Conservation (phyloP, 1,140 invertebrate genomes). For the Leptinotarsa defecta region DNA sequence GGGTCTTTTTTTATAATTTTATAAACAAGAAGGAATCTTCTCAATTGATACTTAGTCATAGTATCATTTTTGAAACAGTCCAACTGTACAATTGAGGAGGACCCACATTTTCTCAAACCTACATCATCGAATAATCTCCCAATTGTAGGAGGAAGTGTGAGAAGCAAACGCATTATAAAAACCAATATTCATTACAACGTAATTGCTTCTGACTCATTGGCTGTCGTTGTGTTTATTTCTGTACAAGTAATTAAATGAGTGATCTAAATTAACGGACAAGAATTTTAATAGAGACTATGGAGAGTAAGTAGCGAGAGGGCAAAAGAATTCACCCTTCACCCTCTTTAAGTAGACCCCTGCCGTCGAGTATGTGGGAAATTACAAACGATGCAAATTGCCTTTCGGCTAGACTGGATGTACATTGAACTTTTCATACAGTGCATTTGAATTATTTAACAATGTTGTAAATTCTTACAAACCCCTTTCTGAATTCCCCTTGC, state of each 20-base stretch:
- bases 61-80: too few species aligned
- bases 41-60: too few species aligned
- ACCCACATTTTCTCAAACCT: neutral
- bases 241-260: conserved; percentile 2
- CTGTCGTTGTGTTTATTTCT: conserved; percentile 8
- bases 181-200: conserved; percentile 2
- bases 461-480: too few species aligned
- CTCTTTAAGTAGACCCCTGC: neutral
- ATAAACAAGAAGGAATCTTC: too few species aligned
- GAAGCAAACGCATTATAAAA: conserved; percentile 6
- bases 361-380: neutral
- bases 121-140: neutral
- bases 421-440: neutral
- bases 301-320: neutral
- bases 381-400: conserved; percentile 3
- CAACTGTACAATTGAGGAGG: too few species aligned
- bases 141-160: neutral
- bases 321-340: conserved; percentile 6
- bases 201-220: conserved; percentile 4
- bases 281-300: conserved; percentile 1
- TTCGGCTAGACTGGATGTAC: neutral
- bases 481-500: too few species aligned
- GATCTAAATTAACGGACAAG: conserved; percentile 3
- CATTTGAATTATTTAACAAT: neutral
- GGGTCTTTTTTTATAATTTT: too few species aligned